Evolutionary conservation across 2,888 invertebrate genomes (phyloP), one percentile per base, ranked within the genome.

Genomic region (Tridacna crocea): DNA sequence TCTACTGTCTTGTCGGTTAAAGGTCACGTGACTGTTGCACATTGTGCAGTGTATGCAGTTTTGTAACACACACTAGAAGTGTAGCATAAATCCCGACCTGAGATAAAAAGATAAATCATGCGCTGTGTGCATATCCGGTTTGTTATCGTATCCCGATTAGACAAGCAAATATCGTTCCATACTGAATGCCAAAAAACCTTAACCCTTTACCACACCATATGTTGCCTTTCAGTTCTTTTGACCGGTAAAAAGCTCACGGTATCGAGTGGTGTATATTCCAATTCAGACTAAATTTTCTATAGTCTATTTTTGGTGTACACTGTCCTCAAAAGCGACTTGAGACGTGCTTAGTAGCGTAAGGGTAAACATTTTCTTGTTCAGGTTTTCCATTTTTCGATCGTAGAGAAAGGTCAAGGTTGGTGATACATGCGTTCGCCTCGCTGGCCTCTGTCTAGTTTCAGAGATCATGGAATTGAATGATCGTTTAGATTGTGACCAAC

Each of bases 61-160:
- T 13, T 65, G 17, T 27, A 26, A 27, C 65, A 65, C 65, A 65
- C 65, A 65, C 65, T 26, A 65, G 26, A 17, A 17, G 26, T 65
- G 65, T 65, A 65, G 65, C 65, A 65, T 65, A 65, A 24, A 24
- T 65, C 36, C 27, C 65, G 65, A 65, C 65, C 65, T 65, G 65
- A 27, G 65, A 24, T 27, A 26, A 61, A 13, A 65, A 26, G 65
- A 65, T 65, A 65, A 65, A 65, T 27, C 65, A 65, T 65, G 27
- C 72, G 51, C 72, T 51, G 22, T 72, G 72, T 72, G 72, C 72
- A 51, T 55, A 72, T 72, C 72, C 72, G 48, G 72, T 55, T 72
- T 51, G 66, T 36, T 66, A 63, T 19, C 19, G 11, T 36, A 19
- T 36, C 26, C 15, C 15, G 66, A 66, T 66, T 27, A 66, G 55